phyloP scores from a whole-genome alignment of 2,888 invertebrate genomes.

The Diogma glabrata region DNA sequence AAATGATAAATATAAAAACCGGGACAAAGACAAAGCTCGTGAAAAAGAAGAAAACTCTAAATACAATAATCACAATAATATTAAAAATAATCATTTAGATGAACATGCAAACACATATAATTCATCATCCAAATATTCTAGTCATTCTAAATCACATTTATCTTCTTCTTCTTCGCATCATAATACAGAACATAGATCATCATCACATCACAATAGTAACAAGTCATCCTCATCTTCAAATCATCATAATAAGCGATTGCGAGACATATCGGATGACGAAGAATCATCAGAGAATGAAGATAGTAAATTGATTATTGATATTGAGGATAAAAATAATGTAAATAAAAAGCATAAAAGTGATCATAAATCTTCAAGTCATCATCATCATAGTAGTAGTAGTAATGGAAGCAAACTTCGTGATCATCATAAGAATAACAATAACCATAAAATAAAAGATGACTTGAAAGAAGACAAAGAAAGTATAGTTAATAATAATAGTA shows the following conservation, averaged over 20 bases:
- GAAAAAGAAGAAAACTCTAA: too few relatives aligned
- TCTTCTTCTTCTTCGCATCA: background rate
- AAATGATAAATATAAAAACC: too few relatives aligned
- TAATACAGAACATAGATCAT: slow-evolving; percentile 17
- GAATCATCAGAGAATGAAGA: slow-evolving; percentile 16
- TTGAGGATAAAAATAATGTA: background rate
- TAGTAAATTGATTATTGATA: slow-evolving; percentile 17
- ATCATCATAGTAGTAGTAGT: slow-evolving; percentile 7
- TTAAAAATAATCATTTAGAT: too few relatives aligned
- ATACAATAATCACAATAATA: too few relatives aligned
- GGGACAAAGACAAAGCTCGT: too few relatives aligned
- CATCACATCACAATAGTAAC: slow-evolving; percentile 5
- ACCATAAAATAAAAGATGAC: background rate
- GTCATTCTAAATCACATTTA: slow-evolving; percentile 9
- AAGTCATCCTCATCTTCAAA: slow-evolving; percentile 8
- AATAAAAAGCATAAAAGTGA: background rate
- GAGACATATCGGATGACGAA: background rate
- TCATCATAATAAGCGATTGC: background rate
- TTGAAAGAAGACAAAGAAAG: too few relatives aligned
- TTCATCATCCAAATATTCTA: slow-evolving; percentile 10
- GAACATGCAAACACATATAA: background rate
- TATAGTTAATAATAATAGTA: too few relatives aligned
- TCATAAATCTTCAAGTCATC: slow-evolving; percentile 6
- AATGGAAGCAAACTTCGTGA: slow-evolving; percentile 4
- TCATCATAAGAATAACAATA: background rate